Conservation (phyloP, 2,797 vertebrate genomes). For the Acropternis orthonyx region DNA sequence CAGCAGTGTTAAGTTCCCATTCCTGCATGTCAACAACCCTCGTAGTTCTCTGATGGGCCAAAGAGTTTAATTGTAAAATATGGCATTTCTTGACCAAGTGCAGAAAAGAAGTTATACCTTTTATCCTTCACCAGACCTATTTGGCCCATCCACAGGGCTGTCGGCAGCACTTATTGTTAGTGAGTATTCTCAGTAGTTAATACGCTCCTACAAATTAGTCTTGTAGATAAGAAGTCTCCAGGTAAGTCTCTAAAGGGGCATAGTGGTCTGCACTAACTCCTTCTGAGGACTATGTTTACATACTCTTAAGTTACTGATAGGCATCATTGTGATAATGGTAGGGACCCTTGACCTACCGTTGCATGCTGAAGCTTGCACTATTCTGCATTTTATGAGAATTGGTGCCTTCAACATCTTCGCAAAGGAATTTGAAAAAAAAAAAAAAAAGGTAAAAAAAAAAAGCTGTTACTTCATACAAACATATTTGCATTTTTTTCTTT, state of each 20-base stretch:
- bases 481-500: not conserved
- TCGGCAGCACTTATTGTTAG: fast-evolving
- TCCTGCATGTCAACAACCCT: not conserved
- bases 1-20: not conserved
- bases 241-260: not conserved
- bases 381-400: not conserved
- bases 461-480: not conserved
- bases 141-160: not conserved
- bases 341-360: not conserved
- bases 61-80: not conserved
- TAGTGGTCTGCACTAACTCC: not conserved
- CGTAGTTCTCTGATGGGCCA: fast-evolving
- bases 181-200: fast-evolving
- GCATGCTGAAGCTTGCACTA: not conserved
- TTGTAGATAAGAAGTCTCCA: not conserved
- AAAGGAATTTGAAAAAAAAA: not conserved
- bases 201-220: not conserved
- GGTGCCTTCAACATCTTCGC: not conserved
- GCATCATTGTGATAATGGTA: fast-evolving
- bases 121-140: not conserved
- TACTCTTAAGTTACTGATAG: not conserved
- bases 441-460: not conserved
- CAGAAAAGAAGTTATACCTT: not conserved
- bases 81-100: not conserved
- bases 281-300: not conserved